Base-by-base conservation (phyloP, 2,113 vertebrate species). In the Pardalotus punctatus region DNA sequence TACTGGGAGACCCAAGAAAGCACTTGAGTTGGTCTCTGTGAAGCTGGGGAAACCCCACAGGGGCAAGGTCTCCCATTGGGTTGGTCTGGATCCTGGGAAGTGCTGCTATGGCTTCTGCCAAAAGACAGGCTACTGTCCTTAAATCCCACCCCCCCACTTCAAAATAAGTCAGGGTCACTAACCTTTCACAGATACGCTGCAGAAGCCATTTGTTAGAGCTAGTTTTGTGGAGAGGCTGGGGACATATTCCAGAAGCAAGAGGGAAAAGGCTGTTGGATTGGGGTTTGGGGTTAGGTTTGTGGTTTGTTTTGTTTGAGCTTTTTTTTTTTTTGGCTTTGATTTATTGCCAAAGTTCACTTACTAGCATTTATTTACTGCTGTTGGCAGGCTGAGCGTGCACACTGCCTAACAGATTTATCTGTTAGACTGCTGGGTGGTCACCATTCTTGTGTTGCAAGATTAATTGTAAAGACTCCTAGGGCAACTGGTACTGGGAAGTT, bases 371-470 rank as follows among this genome's bases (percentile, higher is more conserved):
- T 89, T 91, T 94, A 88, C 79, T 78, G 76, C 76, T 56, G 58
- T 40, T 95, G 95, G 76, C 96, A 93, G 82, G 58, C 76, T 88
- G 54, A 94, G 27, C 1, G 2, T 83, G 80, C 86, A 83, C 0
- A 0, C 69, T 92, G 86, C 67, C 71, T 80, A 88, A 73, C 71
- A 93, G 95, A 96, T 96, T 92, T 94, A 94, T 95, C 94, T 94
- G 79, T 45, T 66, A 31, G 54, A 67, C 56, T 74, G 61, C 86
- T 95, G 93, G 91, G 88, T 94, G 96, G 93, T 87, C 95, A 93
- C 94, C 67, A 43, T 79, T 88, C 81, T 88, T 57, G 25, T 79
- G 72, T 24, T 71, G 35, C 33, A 88, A 95, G 83, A 97, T 91
- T 94, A 81, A 94, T 87, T 84, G 77, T 74, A 74, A 62, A 86